These are phyloP conservation scores for Oreotrochilus melanogaster DNA, from an alignment of 2,113 vertebrate species.

Conservation along the genomic window DNA sequence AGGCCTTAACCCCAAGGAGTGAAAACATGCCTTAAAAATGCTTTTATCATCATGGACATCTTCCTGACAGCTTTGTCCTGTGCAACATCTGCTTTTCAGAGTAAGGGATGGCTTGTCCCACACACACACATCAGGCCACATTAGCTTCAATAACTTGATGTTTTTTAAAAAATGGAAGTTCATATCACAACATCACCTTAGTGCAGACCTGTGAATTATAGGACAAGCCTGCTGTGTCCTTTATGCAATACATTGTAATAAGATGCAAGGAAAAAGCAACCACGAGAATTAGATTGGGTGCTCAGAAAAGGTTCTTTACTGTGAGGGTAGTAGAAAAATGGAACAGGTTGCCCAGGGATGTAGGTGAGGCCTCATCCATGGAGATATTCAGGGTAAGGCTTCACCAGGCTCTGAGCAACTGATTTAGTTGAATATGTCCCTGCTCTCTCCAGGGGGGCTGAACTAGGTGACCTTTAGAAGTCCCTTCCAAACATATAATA, in stretches of 20 bases:
- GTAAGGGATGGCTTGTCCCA: not conserved
- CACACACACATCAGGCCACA: not conserved
- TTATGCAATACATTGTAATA: not conserved
- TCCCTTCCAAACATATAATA: too few species aligned
- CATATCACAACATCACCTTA: not conserved
- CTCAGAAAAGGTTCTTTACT: too few species aligned
- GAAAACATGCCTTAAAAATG: not conserved
- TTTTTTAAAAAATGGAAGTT: not conserved
- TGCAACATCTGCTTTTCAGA: not conserved
- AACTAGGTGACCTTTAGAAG: too few species aligned
- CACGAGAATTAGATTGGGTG: not conserved
- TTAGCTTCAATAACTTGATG: not conserved
- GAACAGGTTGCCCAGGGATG: too few species aligned
- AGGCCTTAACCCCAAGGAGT: not conserved
- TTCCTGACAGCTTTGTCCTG: not conserved
- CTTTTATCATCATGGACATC: not conserved
- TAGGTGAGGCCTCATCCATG: too few species aligned
- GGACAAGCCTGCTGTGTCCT: not conserved
- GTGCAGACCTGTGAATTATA: not conserved
- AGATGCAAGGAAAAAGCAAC: rapidly evolving
- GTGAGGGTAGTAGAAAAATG: too few species aligned
- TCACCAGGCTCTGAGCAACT: too few species aligned
- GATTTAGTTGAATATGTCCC: too few species aligned
- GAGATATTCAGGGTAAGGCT: too few species aligned
- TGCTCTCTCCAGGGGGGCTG: too few species aligned